phyloP scores from a whole-genome alignment of 1,140 invertebrate genomes.

The Schmidtea mediterranea region DNA sequence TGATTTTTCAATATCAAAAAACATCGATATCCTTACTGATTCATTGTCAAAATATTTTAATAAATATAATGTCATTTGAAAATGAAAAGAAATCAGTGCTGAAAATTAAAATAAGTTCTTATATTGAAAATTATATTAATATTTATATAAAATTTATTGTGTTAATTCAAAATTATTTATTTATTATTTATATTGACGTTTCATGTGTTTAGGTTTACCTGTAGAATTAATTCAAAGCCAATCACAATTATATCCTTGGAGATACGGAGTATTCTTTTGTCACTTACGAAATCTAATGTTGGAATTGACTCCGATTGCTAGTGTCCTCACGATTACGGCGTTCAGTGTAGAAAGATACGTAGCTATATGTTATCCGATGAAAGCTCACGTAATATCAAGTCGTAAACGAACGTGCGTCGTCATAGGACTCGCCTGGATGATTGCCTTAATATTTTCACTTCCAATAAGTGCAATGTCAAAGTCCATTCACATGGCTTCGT shows the following conservation, averaged over 20 bases:
- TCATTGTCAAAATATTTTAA: no score
- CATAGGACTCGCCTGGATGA: conserved; percentile 46
- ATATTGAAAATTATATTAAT: no score
- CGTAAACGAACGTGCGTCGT: conserved; percentile 49
- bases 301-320: conserved; percentile 69
- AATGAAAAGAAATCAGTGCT: no score
- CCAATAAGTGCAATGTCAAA: conserved; percentile 24
- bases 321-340: conserved; percentile 62
- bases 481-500: neutral
- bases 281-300: conserved; percentile 49
- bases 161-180: no score
- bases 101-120: no score
- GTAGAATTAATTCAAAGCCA: conserved; percentile 61
- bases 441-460: conserved; percentile 45
- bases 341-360: conserved; percentile 80
- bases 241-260: conserved; percentile 49
- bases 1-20: no score
- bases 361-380: conserved; percentile 67
- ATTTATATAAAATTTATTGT: no score
- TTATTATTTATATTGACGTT: no score
- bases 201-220: conserved; percentile 35
- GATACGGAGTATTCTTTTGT: conserved; percentile 58
- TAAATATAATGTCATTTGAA: no score
- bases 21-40: no score
- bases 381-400: conserved; percentile 54